phyloP scores from a whole-genome alignment of 2,113 vertebrate genomes.

The Jaculus jaculus region DNA sequence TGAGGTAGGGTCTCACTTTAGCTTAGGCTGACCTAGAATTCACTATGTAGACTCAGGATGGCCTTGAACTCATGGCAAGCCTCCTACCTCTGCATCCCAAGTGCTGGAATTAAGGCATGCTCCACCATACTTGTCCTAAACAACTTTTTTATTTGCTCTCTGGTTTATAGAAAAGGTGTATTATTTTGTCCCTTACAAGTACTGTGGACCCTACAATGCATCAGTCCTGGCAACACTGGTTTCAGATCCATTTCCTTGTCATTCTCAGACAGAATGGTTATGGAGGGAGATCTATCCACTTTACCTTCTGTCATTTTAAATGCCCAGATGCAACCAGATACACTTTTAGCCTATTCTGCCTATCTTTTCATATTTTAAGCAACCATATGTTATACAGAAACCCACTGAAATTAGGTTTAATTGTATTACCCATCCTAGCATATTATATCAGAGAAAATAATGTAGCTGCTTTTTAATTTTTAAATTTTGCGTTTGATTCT shows the following conservation, averaged over 20 bases:
- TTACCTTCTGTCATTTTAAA: background rate
- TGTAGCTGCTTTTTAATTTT: background rate
- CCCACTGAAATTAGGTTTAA: background rate
- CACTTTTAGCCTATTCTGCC: background rate
- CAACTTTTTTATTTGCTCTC: background rate
- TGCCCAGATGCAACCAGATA: background rate
- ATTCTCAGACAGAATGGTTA: background rate
- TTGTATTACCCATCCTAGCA: background rate
- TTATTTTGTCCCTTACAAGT: background rate
- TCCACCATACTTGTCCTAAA: too few species aligned
- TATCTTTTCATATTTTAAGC: background rate
- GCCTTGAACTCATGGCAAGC: too few species aligned
- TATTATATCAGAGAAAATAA: background rate
- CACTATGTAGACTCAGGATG: too few species aligned
- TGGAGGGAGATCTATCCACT: background rate
- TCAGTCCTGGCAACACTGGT: background rate
- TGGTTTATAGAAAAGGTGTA: slow-evolving; percentile 2
- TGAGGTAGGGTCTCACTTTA: too few species aligned
- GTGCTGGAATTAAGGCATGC: too few species aligned
- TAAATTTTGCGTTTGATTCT: background rate
- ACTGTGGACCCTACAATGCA: background rate
- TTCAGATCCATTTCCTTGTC: background rate
- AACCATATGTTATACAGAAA: background rate
- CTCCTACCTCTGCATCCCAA: too few species aligned
- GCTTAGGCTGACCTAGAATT: too few species aligned